Percentiles rank a stretch among this genome's conserved stretches.
Conservation (phyloP, 2,888 invertebrate genomes). For the Homarus gammarus region DNA sequence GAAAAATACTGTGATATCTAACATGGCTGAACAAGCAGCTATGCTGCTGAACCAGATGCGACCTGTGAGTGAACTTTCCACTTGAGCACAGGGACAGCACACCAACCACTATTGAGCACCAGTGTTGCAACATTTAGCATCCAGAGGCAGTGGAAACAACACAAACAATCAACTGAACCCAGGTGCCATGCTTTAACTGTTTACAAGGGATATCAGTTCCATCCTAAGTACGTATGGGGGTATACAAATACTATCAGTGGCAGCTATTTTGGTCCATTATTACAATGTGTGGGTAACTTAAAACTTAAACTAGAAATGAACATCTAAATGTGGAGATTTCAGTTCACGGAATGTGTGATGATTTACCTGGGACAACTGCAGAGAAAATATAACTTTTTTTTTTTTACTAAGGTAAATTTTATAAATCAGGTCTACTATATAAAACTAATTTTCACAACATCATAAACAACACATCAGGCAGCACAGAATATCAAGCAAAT, state of each 20-base stretch:
- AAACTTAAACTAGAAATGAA: constrained; percentile 62
- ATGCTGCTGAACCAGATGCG: constrained; percentile 30
- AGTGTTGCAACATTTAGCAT: constrained; percentile 55
- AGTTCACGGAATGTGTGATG: constrained; percentile 65
- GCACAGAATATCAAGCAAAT: constrained; percentile 59
- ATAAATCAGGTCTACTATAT: constrained; percentile 59
- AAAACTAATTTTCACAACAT: constrained; percentile 72
- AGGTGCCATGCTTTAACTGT: constrained; percentile 51
- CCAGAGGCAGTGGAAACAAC: constrained; percentile 51
- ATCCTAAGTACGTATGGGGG: constrained; percentile 59
- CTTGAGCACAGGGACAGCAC: constrained; percentile 56
- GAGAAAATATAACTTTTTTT: constrained; percentile 37
- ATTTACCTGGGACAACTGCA: constrained; percentile 38
- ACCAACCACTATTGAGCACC: constrained; percentile 69
- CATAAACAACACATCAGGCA: constrained; percentile 70
- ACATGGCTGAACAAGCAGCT: constrained; percentile 38
- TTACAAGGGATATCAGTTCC: constrained; percentile 37
- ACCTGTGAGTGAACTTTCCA: constrained; percentile 20
- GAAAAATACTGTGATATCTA: constrained; percentile 65
- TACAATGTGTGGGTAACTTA: constrained; percentile 59
- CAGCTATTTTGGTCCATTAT: constrained; percentile 66
- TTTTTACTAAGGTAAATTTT: constrained; percentile 26
- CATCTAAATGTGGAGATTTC: constrained; percentile 60
- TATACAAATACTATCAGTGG: constrained; percentile 61
- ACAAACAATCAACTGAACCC: constrained; percentile 28